phyloP scores from a whole-genome alignment of 2,113 vertebrate species.

The Carassius carassius region DNA sequence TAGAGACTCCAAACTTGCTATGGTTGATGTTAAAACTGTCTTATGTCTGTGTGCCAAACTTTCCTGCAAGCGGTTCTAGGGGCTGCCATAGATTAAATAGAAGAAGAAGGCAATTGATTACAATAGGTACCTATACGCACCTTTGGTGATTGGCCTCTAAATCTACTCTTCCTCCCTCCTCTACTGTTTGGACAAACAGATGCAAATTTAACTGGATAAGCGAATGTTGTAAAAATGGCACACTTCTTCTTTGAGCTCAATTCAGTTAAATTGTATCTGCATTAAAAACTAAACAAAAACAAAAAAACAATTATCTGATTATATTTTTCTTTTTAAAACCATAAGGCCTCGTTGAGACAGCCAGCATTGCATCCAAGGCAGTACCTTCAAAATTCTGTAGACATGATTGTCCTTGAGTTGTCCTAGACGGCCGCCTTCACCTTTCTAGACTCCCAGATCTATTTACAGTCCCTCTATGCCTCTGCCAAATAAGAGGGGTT shows the following conservation, averaged over 20 bases:
- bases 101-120: no score
- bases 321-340: neutral
- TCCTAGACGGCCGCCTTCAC: constrained; percentile 44
- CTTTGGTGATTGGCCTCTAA: no score
- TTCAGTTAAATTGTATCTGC: neutral
- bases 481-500: constrained; percentile 68
- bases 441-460: constrained; percentile 65
- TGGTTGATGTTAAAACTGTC: neutral
- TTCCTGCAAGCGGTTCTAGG: neutral
- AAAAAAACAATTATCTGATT: neutral
- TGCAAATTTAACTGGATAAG: neutral
- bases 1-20: no score
- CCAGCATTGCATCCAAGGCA: neutral
- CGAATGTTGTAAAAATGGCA: neutral
- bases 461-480: constrained; percentile 72
- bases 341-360: neutral
- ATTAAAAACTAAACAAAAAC: neutral
- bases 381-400: neutral
- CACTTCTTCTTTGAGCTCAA: neutral
- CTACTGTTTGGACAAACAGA: neutral
- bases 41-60: neutral
- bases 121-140: no score
- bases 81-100: neutral
- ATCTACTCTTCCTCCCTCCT: neutral
- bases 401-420: constrained; percentile 40